Evolutionary conservation across 2,113 vertebrate genomes (phyloP), one percentile per base, ranked within the genome.

Genomic region (Gopherus flavomarginatus): DNA sequence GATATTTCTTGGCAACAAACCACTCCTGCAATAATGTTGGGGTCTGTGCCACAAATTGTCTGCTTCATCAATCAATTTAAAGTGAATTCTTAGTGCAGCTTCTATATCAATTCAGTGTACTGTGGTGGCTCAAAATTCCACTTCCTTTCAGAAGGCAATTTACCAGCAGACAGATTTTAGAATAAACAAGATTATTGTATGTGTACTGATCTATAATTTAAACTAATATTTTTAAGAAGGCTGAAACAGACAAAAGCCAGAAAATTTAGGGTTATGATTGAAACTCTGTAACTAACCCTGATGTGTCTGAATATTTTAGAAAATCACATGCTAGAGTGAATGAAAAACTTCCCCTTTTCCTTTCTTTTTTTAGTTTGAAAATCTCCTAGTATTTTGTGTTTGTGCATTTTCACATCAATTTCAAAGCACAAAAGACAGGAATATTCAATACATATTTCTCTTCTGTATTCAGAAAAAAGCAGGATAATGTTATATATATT

Each of bases 1-100:
- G 88, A 83, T 42, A 96, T 96, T 90, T 94, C 96, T 91, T 82
- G 59, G 77, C 72, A 93, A 96, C 35, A 89, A 95, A 88, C 86
- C 35, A 52, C 27, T 87, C 85, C 65, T 72, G 38, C n/a, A 92
- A 90, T 53, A 1, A 0, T 26, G 69, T 78, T 94, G 81, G 82
- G 83, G 91, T 96, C 85, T 78, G 27, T 72, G 54, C 78, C 90
- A 93, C 35, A n/a, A 90, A 85, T 54, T 95, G 69, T 86, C 95
- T 92, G 38, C 31, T 94, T 75, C 88, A 88, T 89, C 75, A 42
- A 97, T 96, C 82, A 95, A 27, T 47, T 94, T 89, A 92, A 90
- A 87, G 6, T 53, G 65, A 95, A 88, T 93, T 96, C 11, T 21
- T 26, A 83, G 42, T 95, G 47, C 35, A 80, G 72, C 84, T 88